Percentiles rank a stretch among this genome's conserved stretches.
phyloP scores from a whole-genome alignment of 30 jellyfish, hydroid and myxozoan species.

The Chrysaora quinquecirrha region DNA sequence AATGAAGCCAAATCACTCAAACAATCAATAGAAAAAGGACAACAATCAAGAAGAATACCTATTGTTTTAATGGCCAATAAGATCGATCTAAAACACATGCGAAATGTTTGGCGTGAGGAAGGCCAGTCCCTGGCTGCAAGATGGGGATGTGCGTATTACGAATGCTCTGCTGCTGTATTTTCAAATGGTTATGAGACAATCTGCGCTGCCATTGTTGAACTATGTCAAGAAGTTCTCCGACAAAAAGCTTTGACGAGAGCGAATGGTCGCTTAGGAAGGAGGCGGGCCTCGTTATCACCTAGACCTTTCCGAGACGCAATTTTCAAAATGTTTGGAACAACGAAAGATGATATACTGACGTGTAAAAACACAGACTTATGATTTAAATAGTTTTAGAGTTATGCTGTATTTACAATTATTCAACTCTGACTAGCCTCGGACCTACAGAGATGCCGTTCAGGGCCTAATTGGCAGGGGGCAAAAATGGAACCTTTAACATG shows the following conservation, averaged over 20 bases:
- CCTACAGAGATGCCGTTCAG: too few species aligned
- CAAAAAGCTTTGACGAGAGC: constrained; percentile 19
- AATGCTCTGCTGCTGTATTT: constrained; percentile 84
- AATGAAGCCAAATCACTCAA: constrained; percentile 18
- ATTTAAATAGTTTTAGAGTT: too few species aligned
- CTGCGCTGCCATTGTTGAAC: constrained; percentile 71
- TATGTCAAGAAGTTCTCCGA: constrained; percentile 62
- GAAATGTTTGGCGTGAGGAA: constrained; percentile 50
- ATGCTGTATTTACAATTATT: too few species aligned
- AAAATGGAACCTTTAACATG: too few species aligned
- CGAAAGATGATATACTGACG: constrained; percentile 64
- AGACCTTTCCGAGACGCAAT: constrained; percentile 84
- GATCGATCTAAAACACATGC: constrained; percentile 61
- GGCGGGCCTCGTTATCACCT: constrained; percentile 83
- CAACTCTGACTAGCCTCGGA: too few species aligned
- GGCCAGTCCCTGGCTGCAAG: constrained; percentile 64
- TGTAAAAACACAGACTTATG: constrained; percentile 59
- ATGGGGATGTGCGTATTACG: constrained; percentile 68
- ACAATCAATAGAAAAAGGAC: constrained; percentile 33
- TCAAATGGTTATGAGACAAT: constrained; percentile 65
- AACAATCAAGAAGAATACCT: constrained; percentile 54
- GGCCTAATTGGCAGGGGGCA: too few species aligned
- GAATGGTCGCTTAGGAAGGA: constrained; percentile 53
- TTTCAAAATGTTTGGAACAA: constrained; percentile 82
- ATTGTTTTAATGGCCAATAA: constrained; percentile 70